A percentile compares a stretch with the other conserved stretches of the same genome.
These are phyloP conservation scores for Anabacerthia variegaticeps DNA, from an alignment of 2,797 vertebrate species.

Conservation along the genomic window DNA sequence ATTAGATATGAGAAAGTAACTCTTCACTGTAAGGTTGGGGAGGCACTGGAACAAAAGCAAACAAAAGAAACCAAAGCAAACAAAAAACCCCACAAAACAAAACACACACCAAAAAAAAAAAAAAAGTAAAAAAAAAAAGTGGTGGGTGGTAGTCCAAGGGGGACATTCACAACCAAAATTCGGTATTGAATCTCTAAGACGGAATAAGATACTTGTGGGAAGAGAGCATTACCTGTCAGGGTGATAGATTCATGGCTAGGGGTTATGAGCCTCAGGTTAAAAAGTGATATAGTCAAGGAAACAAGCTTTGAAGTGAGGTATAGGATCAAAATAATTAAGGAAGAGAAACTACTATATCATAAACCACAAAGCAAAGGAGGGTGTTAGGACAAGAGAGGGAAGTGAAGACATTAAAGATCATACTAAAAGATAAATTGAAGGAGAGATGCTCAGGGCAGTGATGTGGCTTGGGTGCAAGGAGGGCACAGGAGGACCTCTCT, in stretches of 20 bases:
- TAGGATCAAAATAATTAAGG: background rate
- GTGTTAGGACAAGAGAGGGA: background rate
- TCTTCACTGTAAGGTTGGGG: background rate
- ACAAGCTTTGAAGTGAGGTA: background rate
- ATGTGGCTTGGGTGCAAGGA: background rate
- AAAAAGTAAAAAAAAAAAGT: too few relatives aligned
- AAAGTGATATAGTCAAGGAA: background rate
- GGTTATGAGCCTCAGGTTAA: background rate
- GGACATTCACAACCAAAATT: background rate
- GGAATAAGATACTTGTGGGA: background rate
- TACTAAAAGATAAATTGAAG: background rate
- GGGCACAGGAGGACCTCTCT: background rate
- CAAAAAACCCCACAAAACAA: too few relatives aligned
- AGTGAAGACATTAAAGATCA: background rate
- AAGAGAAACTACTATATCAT: background rate
- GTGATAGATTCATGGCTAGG: background rate
- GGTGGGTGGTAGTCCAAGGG: accelerated
- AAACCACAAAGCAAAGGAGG: background rate
- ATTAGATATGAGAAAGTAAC: too few relatives aligned
- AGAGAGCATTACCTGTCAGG: background rate
- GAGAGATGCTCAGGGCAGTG: background rate
- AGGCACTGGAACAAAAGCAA: background rate
- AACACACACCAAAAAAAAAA: too few relatives aligned
- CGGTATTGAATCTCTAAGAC: background rate
- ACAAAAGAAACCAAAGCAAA: too few relatives aligned